Conservation (phyloP, 2,113 vertebrate species). For the Nerophis lumbriciformis region DNA sequence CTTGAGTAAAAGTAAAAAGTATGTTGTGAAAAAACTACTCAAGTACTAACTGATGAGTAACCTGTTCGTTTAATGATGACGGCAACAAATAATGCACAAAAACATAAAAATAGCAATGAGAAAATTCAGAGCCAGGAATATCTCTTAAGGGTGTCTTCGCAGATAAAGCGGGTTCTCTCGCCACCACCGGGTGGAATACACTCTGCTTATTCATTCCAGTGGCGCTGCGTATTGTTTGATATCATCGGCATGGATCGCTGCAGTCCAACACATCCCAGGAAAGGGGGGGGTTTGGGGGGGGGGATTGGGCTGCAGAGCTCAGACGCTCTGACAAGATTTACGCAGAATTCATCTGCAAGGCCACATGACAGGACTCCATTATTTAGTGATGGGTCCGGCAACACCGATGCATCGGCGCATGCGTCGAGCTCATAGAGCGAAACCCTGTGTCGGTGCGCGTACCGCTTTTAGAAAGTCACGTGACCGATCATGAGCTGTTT, state of each 20-base stretch:
- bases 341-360: slow-evolving; percentile 57
- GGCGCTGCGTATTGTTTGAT: slow-evolving; percentile 62
- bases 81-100: no score
- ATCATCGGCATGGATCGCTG: slow-evolving; percentile 52
- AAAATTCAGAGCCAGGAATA: no score
- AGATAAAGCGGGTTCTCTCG: slow-evolving; percentile 57
- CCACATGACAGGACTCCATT: slow-evolving; percentile 16
- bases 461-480: no score
- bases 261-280: slow-evolving; percentile 52
- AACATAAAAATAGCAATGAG: no score
- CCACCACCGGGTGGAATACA: slow-evolving; percentile 26
- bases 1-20: no score
- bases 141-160: neutral
- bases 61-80: no score
- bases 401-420: no score
- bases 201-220: slow-evolving; percentile 60
- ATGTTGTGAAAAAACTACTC: no score
- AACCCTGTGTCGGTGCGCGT: no score
- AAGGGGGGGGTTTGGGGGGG: neutral
- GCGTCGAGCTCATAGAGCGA: no score
- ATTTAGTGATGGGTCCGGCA: neutral
- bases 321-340: slow-evolving; percentile 58
- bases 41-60: no score
- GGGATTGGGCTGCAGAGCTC: slow-evolving; percentile 43
- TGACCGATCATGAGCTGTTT: no score